These are phyloP conservation scores for Pangasius mekongensis DNA, from an alignment of 2,797 vertebrate species.

Conservation along the genomic window DNA sequence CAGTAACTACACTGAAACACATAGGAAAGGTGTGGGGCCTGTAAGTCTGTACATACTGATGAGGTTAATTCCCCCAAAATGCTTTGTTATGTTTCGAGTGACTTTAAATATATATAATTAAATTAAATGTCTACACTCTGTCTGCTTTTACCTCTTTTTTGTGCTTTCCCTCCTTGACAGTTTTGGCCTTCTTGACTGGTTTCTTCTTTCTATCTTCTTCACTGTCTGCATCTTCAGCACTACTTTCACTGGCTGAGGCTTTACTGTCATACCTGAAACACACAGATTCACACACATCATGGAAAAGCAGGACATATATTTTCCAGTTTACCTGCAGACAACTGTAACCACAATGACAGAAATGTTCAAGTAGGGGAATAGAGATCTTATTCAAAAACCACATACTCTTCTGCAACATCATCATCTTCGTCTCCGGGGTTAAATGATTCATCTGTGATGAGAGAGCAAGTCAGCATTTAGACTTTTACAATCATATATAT, in stretches of 20 bases:
- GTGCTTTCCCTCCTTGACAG: slow-evolving; percentile 78
- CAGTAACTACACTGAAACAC: not conserved
- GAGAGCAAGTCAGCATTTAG: not conserved
- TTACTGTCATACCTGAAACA: slow-evolving; percentile 91
- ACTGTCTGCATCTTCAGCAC: slow-evolving; percentile 83
- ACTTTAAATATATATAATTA: not conserved
- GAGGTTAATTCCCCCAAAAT: not conserved
- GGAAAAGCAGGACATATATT: not conserved
- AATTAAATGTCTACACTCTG: slow-evolving; percentile 10
- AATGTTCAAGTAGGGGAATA: not conserved
- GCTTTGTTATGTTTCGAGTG: not conserved
- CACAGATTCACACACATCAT: slow-evolving; percentile 13
- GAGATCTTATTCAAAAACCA: slow-evolving; percentile 37
- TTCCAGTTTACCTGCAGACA: not conserved
- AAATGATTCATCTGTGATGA: slow-evolving; percentile 88
- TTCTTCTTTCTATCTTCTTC: slow-evolving; percentile 82
- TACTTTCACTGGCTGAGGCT: slow-evolving; percentile 90
- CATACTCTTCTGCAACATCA: slow-evolving; percentile 96
- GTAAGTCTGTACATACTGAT: not conserved
- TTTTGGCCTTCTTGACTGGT: slow-evolving; percentile 84
- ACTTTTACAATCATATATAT: not conserved
- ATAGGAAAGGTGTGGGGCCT: not conserved
- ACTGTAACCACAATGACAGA: not conserved
- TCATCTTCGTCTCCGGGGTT: slow-evolving; percentile 97
- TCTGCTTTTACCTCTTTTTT: slow-evolving; percentile 58